Evolutionary conservation across 1,140 invertebrate genomes (phyloP).

Genomic region (Riptortus pedestris): DNA sequence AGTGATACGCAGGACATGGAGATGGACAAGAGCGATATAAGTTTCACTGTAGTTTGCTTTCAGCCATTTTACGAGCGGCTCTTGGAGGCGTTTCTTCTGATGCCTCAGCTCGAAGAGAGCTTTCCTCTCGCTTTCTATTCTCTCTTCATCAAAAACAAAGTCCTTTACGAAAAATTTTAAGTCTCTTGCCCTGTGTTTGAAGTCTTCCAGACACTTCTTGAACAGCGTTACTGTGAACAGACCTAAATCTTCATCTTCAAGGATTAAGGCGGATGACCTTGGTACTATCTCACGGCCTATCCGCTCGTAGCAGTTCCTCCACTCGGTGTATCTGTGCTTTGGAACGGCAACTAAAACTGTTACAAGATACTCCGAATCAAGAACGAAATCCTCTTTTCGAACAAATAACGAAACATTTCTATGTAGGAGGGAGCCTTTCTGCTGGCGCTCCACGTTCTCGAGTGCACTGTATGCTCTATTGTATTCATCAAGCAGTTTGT

Average conservation of each 20-base stretch:
- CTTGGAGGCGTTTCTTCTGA: not conserved
- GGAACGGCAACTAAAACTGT: conserved; percentile 94
- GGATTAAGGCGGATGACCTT: conserved; percentile 76
- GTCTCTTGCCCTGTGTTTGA: not conserved
- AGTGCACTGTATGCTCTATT: not conserved
- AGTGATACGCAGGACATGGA: not conserved
- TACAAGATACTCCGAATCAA: conserved; percentile 94
- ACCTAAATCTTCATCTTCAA: conserved; percentile 84
- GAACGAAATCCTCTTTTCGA: conserved; percentile 54
- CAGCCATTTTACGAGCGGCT: not conserved
- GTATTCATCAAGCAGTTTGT: not conserved
- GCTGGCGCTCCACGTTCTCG: not conserved
- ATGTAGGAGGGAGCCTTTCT: not conserved
- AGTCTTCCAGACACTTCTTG: not conserved
- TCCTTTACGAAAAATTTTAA: not conserved
- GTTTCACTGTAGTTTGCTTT: not conserved
- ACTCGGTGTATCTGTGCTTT: conserved; percentile 77
- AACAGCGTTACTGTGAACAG: conserved; percentile 82
- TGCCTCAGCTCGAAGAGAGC: not conserved
- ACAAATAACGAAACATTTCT: not conserved
- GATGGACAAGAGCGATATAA: not conserved
- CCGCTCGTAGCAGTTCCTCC: conserved; percentile 85
- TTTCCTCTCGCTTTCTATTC: not conserved
- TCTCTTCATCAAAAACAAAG: not conserved
- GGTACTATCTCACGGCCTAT: conserved; percentile 96